Base-by-base conservation (phyloP, 2,797 vertebrate genomes). In the Pangasius sanitwongsei region DNA sequence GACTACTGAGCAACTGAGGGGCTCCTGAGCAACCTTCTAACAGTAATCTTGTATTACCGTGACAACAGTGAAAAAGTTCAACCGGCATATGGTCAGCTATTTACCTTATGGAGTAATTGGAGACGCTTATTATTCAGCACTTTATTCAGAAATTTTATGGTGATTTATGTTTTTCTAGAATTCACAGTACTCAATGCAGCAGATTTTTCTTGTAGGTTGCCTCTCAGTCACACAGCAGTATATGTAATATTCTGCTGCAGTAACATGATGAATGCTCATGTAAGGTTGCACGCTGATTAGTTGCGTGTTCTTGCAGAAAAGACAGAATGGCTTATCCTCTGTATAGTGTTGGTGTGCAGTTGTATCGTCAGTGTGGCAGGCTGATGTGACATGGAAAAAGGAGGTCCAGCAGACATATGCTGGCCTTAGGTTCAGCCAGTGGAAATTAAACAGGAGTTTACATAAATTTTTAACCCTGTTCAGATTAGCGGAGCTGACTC, bases 1-100 rank as follows among this genome's bases (percentile, higher is more conserved):
- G 98, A 97, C 97, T 98, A 99, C 98, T 99, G 98, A 99, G 98
- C 98, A 97, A 94, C 91, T 89, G 95, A 97, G 91, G 93, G 88
- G 87, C 92, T 94, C 91, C 96, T 61, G 6, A 86, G 2, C 61
- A 75, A 34, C 44, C 34, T n/a, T 15, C 87, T 34, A 74, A 87
- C 53, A 2, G 55, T 84, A 41, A 34, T 1, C 28, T 18, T 37
- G 25, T 25, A 23, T 23, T 37, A 81, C 34, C 25, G 34, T 72
- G 23, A 72, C 18, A 41, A 72, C 69, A 41, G 6, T 70, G 31
- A 41, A 20, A 7, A 72, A 23, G 70, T 74, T 74, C 25, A 44
- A 74, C 18, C 8, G 2, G 23, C 77, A 81, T 81, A 25, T 13
- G 5, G 31, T 59, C 9, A 37, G 11, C 4, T 81, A 25, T 53